Evolutionary conservation across 2,113 vertebrate genomes (phyloP), one percentile per base, ranked within the genome.

Genomic region (Chloropsis hardwickii): DNA sequence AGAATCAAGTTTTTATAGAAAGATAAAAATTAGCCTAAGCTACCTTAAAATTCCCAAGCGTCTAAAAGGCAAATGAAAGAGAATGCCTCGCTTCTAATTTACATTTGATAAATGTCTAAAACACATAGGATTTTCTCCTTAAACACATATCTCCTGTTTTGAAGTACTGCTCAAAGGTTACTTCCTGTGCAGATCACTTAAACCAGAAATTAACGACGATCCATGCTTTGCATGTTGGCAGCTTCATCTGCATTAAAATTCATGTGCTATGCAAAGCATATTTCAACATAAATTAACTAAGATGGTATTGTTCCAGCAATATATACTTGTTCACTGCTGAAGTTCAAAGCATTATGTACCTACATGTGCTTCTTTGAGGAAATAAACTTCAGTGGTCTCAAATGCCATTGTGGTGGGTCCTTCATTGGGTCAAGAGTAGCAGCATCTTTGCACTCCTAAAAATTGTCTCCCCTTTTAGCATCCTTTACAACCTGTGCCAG

Each of bases 161-260:
- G 65, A 69, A 67, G 70, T 23, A 47, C 16, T 35, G 62, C 79
- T 82, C 58, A 0, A 47, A 88, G 60, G 35, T 29, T 44, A 79
- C 13, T 83, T 54, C 65, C 37, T 14, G 27, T 23, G 37, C 40
- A 88, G 45, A 80, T 83, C 39, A 39, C 33, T 88, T 56, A n/a
- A 21, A 44, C 24, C 39, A 33, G 12, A 17, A 51, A 83, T 73
- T 82, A 78, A 51, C 8, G 64, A 37, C 0, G 0, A 78, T 15
- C 39, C 42, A 77, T 14, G 64, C 37, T 29, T 62, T 83, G 11
- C 14, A 71, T 11, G 8, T 10, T 66, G 60, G 72, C 72, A 86
- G 76, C 69, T 91, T 67, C 47, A 56, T 19, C 39, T 60, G 16
- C 16, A 78, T 81, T 70, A 69, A 91, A 96, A 88, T 74, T n/a